Base-by-base conservation (phyloP, 2,797 vertebrate species). In the Lepus townsendii region DNA sequence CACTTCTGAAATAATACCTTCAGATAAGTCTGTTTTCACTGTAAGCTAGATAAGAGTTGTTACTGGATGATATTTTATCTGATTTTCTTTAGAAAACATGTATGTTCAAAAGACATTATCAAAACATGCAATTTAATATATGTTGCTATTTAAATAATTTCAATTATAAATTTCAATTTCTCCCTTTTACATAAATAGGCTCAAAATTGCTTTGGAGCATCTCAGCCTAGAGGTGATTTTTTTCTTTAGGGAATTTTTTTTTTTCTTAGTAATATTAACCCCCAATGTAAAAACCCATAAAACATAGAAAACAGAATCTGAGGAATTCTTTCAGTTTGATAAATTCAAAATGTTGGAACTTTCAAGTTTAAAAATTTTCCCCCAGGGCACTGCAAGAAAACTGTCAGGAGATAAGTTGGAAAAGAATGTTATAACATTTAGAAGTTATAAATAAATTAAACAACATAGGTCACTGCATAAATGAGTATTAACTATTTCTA, bases 391-490 rank as follows among this genome's bases (percentile, higher is more conserved):
- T 95, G 82, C 93, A 97, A 95, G 93, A 96, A 97, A 96, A 96
- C 95, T 97, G 96, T 96, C 92, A 97, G 96, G 93, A 96, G 95
- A 97, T 93, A 95, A 96, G 93, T 95, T 97, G 96, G 83, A 97
- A 96, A 97, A 96, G 88, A 97, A 97, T 97, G 80, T 96, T 97
- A 97, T 83, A 97, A 96, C 92, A 96, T 97, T 97, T 95, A 96
- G 93, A 97, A 95, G 96, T 95, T 97, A 97, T 97, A 97, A 97
- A 97, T 97, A 97, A 97, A 96, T 97, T 97, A 97, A 96, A 96
- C 92, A 97, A 97, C 96, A 96, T 95, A 96, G 97, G 97, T 96
- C 96, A 97, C 94, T 78, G 91, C 91, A 97, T 96, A 97, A 97
- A 95, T 97, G 96, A 97, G 80, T 62, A 97, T 97, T 97, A 96